Percentiles rank a stretch among this genome's conserved stretches.
These are phyloP conservation scores for Schlechtendalia chinensis DNA, from an alignment of 1,140 invertebrate genomes.

Conservation along the genomic window DNA sequence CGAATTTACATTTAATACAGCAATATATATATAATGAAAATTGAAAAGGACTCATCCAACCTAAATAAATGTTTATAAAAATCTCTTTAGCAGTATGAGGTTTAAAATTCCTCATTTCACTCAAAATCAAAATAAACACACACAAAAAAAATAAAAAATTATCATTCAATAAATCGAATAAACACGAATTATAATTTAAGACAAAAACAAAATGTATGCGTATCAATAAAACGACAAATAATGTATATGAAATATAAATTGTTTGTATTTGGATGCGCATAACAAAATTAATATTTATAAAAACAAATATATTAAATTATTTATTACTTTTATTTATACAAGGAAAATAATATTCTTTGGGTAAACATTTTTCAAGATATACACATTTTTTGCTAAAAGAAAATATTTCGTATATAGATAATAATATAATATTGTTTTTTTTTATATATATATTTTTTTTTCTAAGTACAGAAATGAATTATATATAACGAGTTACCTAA, in stretches of 20 bases:
- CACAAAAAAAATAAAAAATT: too few species aligned
- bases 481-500: not conserved
- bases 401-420: not conserved
- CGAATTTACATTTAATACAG: too few species aligned
- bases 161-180: not conserved
- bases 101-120: too few species aligned
- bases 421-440: not conserved
- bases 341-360: not conserved
- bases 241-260: not conserved
- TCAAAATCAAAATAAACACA: too few species aligned
- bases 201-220: not conserved
- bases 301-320: not conserved
- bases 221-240: not conserved
- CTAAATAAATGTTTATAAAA: too few species aligned
- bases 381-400: not conserved
- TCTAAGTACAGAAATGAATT: not conserved
- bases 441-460: not conserved
- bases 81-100: too few species aligned
- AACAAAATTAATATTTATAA: slow-evolving; percentile 1
- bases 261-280: not conserved
- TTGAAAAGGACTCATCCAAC: too few species aligned
- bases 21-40: too few species aligned
- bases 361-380: not conserved
- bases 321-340: not conserved
- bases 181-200: not conserved